phyloP scores from a whole-genome alignment of 2,888 invertebrate genomes.

The Deilephila porcellus region DNA sequence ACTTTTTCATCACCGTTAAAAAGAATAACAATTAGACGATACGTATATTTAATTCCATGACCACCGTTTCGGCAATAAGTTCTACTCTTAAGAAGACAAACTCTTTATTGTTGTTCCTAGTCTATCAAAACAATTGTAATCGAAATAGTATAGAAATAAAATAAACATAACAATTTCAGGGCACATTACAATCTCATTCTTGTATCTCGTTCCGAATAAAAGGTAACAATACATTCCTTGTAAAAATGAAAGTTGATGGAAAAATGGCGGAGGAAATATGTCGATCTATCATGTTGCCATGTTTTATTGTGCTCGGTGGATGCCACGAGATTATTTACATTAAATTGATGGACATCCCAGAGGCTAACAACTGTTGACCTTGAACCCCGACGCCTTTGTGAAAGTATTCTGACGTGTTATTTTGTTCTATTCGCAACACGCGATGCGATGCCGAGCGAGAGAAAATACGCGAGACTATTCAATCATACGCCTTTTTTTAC shows the following conservation, averaged over 20 bases:
- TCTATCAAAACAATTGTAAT: too few species aligned
- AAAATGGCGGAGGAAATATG: conserved; percentile 65
- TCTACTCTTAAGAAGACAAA: too few species aligned
- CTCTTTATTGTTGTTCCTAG: too few species aligned
- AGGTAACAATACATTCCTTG: conserved; percentile 14
- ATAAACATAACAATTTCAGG: neutral
- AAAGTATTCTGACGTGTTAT: conserved; percentile 54
- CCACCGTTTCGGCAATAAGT: too few species aligned
- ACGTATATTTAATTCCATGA: too few species aligned
- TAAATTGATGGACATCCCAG: conserved; percentile 74
- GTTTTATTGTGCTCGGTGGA: conserved; percentile 71
- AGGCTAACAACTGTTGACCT: conserved; percentile 71
- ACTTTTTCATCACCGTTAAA: too few species aligned
- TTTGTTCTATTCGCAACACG: conserved; percentile 23
- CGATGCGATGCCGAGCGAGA: conserved; percentile 21
- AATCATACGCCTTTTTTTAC: neutral
- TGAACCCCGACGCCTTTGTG: conserved; percentile 60
- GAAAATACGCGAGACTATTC: conserved; percentile 7
- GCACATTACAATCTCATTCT: neutral
- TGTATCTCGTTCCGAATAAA: neutral
- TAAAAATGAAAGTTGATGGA: conserved; percentile 48
- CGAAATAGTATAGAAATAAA: neutral
- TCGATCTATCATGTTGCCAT: conserved; percentile 73
- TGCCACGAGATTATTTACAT: conserved; percentile 78
- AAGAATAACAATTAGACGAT: too few species aligned